Base-by-base conservation (phyloP, 2,888 invertebrate species). In the Oegoconia quadripuncta region DNA sequence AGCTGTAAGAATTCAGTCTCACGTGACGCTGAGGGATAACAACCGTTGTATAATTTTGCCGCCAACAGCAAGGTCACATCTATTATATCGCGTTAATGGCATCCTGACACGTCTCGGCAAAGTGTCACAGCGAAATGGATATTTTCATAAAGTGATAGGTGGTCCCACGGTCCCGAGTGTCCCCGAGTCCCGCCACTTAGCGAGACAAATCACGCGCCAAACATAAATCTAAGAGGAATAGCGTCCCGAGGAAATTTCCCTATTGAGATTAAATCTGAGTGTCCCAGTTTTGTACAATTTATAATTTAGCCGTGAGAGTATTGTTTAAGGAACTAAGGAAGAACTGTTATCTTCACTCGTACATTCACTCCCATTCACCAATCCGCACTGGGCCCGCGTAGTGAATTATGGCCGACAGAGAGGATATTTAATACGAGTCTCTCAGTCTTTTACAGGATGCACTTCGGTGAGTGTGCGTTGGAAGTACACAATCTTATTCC, bases 141-240 rank as follows among this genome's bases (percentile, higher is more conserved):
- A 22, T 32, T 32, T 22, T 22, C 34, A 20, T 27, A 27, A 20
- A 33, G 22, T 12, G 32, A 32, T 22, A 32, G 22, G 34, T 34
- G 8, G 26, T 27, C 41, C 43, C 37, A 39, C 31, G 20, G 39
- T 28, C 28, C 29, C 34, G 14, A 27, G 16, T 1, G 8, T 6
- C 3, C 15, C 11, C 33, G 27, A 8, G 37, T 30, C 34, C 33
- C 36, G 33, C 31, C 37, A 28, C 44, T 52, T 52, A 41, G 27
- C 35, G 41, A 45, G 40, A 50, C 57, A 47, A 50, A 48, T 49
- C 60, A 57, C 57, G 57, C 49, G 37, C 39, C 23, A 36, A 13
- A 38, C 50, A 50, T 56, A 50, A 55, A 55, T 56, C 40, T 37
- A 18, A n/a, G 14, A 23, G 49, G 29, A 29, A 42, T 39, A 34